phyloP scores from a whole-genome alignment of 2,797 vertebrate genomes.

The Lacerta agilis region DNA sequence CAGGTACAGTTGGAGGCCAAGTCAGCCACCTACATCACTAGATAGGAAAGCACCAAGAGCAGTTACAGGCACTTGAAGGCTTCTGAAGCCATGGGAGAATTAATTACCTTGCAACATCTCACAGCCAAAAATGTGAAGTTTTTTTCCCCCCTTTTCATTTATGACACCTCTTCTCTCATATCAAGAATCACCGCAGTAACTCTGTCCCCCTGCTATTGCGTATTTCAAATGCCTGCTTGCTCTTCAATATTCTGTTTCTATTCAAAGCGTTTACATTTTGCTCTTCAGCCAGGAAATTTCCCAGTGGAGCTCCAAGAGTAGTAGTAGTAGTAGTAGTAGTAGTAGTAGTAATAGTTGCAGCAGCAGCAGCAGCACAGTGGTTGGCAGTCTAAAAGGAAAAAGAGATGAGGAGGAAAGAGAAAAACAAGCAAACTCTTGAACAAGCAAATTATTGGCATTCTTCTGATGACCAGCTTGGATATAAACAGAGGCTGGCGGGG shows the following conservation, averaged over 20 bases:
- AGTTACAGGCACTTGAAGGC: background rate
- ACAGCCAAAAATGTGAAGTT: background rate
- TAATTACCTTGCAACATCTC: background rate
- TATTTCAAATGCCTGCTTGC: too few species aligned
- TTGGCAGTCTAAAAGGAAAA: background rate
- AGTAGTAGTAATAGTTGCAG: too few species aligned
- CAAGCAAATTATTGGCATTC: background rate
- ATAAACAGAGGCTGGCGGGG: background rate
- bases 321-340: too few species aligned
- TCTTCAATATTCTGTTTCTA: background rate
- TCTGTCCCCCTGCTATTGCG: background rate
- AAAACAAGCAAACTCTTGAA: background rate
- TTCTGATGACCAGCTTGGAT: background rate
- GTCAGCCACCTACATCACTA: background rate
- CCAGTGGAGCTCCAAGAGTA: background rate
- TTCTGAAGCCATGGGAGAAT: background rate
- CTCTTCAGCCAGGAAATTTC: background rate
- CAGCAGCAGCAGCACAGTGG: background rate
- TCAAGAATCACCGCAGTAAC: too few species aligned
- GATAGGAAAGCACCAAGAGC: background rate
- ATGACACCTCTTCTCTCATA: background rate
- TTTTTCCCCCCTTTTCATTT: background rate
- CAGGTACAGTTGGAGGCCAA: background rate
- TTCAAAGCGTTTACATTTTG: background rate
- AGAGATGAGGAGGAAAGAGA: background rate